phyloP scores from a whole-genome alignment of 1,140 invertebrate genomes.

The Vanessa atalanta region DNA sequence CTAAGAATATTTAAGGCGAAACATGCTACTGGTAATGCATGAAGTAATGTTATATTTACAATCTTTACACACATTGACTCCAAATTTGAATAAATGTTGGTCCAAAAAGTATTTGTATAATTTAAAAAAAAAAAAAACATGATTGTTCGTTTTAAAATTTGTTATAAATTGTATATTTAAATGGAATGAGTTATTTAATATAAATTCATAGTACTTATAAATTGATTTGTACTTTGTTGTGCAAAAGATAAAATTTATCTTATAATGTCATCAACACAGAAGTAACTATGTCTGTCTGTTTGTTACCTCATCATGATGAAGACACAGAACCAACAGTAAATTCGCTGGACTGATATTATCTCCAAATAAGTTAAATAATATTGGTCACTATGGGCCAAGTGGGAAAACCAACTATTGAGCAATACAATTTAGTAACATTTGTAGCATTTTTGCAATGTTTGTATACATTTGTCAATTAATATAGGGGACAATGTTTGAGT shows the following conservation, averaged over 20 bases:
- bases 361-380: too few species aligned
- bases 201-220: too few species aligned
- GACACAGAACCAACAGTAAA: too few species aligned
- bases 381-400: background rate
- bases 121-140: background rate
- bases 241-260: too few species aligned
- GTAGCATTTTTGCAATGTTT: constrained; percentile 15
- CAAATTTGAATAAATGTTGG: background rate
- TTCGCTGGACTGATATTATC: too few species aligned
- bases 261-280: too few species aligned
- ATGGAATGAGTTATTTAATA: too few species aligned
- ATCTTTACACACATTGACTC: background rate
- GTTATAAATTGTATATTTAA: background rate
- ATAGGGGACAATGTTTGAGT: background rate
- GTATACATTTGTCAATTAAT: background rate
- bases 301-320: too few species aligned
- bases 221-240: too few species aligned
- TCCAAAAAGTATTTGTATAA: constrained; percentile 13
- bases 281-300: too few species aligned
- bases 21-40: constrained; percentile 50
- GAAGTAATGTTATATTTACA: constrained; percentile 15
- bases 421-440: background rate
- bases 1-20: constrained; percentile 93
- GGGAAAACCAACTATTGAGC: background rate
- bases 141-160: background rate